These are phyloP conservation scores for Megaceryle alcyon DNA, from an alignment of 2,797 vertebrate species.

Conservation along the genomic window DNA sequence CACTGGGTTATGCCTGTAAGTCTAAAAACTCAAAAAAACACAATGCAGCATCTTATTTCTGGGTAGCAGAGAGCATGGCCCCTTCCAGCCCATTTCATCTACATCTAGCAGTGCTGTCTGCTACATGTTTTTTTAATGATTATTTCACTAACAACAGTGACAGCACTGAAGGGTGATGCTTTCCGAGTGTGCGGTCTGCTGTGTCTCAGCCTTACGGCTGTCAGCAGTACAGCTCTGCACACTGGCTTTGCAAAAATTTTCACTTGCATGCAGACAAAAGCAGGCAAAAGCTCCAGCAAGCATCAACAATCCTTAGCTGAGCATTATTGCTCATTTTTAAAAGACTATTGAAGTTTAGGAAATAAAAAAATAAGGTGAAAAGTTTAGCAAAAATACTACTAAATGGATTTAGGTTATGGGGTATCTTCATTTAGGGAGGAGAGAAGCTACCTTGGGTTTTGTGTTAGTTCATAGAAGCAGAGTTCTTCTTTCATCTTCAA, in stretches of 20 bases:
- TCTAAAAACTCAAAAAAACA: background rate
- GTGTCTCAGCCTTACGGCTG: background rate
- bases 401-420: background rate
- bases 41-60: background rate
- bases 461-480: background rate
- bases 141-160: background rate
- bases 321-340: background rate
- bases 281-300: background rate
- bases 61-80: background rate
- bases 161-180: background rate
- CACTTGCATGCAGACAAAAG: background rate
- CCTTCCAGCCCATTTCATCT: background rate
- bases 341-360: background rate
- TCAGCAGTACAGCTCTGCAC: background rate
- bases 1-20: rapidly evolving
- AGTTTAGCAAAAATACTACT: background rate
- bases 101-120: background rate
- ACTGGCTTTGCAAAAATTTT: background rate
- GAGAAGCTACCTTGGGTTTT: background rate
- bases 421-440: background rate
- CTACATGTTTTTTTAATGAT: background rate
- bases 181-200: background rate
- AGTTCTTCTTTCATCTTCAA: background rate
- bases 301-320: background rate
- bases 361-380: background rate